These are phyloP conservation scores for Callosobruchus maculatus DNA, from an alignment of 2,888 invertebrate genomes.

Conservation along the genomic window DNA sequence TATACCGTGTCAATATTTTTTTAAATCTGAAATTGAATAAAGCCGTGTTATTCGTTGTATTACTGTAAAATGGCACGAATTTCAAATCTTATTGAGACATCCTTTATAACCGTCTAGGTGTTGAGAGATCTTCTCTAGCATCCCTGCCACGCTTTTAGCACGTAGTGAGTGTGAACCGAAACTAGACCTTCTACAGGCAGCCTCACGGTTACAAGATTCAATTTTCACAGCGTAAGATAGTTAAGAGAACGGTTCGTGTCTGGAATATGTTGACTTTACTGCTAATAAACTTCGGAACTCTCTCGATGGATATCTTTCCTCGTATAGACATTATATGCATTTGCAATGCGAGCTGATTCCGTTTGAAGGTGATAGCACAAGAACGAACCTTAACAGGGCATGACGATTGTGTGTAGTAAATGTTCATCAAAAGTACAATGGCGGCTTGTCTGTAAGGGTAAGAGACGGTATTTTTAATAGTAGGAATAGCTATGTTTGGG, in stretches of 20 bases:
- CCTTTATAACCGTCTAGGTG: background rate
- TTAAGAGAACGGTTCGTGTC: constrained; percentile 47
- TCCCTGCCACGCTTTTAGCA: background rate
- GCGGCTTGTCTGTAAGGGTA: too few species aligned
- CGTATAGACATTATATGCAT: background rate
- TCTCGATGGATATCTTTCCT: background rate
- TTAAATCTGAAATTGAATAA: too few species aligned
- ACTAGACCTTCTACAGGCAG: constrained; percentile 37
- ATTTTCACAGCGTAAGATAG: constrained; percentile 48
- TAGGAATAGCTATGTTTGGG: too few species aligned
- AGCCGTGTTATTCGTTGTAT: too few species aligned
- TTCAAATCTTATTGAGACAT: too few species aligned
- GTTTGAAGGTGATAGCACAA: background rate
- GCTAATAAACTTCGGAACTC: constrained; percentile 42
- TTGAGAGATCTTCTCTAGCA: background rate
- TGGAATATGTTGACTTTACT: constrained; percentile 46
- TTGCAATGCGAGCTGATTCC: background rate
- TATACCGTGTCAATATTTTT: too few species aligned
- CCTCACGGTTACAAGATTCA: constrained; percentile 45
- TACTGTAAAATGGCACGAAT: too few species aligned
- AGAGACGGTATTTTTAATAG: too few species aligned
- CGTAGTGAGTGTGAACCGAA: constrained; percentile 21
- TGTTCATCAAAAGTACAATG: too few species aligned
- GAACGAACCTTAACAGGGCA: too few species aligned
- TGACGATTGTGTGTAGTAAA: too few species aligned